Conservation (phyloP, 2,797 vertebrate genomes). For the Leptodactylus fallax region DNA sequence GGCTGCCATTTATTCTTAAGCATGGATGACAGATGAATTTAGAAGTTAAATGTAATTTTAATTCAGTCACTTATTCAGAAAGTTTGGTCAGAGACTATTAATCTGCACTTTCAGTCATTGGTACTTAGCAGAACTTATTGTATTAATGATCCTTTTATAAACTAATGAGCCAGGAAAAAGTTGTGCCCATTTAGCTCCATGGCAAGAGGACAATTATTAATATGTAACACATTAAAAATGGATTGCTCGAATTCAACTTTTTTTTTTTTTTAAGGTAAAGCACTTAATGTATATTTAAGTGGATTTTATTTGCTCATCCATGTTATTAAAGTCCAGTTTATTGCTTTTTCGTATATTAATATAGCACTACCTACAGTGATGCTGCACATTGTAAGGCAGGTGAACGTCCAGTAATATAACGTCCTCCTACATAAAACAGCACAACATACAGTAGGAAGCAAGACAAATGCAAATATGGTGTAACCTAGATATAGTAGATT, state of each 20-base stretch:
- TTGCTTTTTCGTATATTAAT: neutral
- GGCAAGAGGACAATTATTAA: constrained; percentile 60
- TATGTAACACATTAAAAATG: constrained; percentile 56
- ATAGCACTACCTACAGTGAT: neutral
- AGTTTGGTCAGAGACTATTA: constrained; percentile 63
- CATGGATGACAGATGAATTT: constrained; percentile 61
- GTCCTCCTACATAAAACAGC: neutral
- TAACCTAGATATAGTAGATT: no score
- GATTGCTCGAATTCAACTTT: constrained; percentile 32
- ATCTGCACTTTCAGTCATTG: constrained; percentile 56
- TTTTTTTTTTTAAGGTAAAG: constrained; percentile 7
- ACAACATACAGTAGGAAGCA: neutral
- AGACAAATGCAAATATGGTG: no score
- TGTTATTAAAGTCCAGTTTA: neutral
- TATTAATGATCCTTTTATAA: constrained; percentile 65
- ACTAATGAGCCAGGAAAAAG: constrained; percentile 61
- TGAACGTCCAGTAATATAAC: neutral
- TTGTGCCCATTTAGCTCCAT: constrained; percentile 54
- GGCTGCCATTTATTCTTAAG: constrained; percentile 57
- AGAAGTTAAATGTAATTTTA: constrained; percentile 61
- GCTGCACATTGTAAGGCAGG: neutral
- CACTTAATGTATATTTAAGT: neutral
- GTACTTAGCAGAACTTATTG: constrained; percentile 61
- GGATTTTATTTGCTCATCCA: neutral
- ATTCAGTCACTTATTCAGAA: constrained; percentile 64